These are phyloP conservation scores for Pollenia amentaria DNA, from an alignment of 2,888 invertebrate genomes.

Conservation along the genomic window DNA sequence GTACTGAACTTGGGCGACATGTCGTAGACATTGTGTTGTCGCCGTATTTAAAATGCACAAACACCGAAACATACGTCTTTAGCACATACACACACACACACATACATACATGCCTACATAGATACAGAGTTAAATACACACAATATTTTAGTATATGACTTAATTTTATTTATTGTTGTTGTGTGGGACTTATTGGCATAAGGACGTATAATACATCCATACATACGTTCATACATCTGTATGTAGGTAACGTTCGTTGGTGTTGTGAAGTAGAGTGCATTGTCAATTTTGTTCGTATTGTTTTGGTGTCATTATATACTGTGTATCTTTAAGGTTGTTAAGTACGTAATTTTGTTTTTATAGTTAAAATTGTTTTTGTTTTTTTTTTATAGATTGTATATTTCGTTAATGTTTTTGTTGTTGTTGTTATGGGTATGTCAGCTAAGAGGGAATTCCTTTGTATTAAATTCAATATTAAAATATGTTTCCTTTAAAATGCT, in stretches of 20 bases:
- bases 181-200: conserved; percentile 48
- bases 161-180: not conserved
- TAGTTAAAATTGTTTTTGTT: conserved; percentile 12
- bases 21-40: conserved; percentile 69
- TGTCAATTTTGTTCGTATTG: not conserved
- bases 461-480: conserved; percentile 4
- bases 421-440: conserved; percentile 8
- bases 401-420: not conserved
- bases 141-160: not conserved
- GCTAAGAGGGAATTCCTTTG: conserved; percentile 61
- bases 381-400: not conserved
- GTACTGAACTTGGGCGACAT: conserved; percentile 68
- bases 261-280: conserved; percentile 8
- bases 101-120: not conserved
- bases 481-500: not conserved
- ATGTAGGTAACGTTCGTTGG: not conserved
- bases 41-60: conserved; percentile 30
- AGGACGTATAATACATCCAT: not conserved
- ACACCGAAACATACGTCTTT: not conserved
- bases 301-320: conserved; percentile 2
- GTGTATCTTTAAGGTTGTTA: conserved; percentile 3
- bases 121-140: not conserved
- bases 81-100: conserved; percentile 54
- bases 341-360: conserved; percentile 24
- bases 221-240: not conserved